phyloP scores from a whole-genome alignment of 2,888 invertebrate genomes.

The Doris montereyensis region DNA sequence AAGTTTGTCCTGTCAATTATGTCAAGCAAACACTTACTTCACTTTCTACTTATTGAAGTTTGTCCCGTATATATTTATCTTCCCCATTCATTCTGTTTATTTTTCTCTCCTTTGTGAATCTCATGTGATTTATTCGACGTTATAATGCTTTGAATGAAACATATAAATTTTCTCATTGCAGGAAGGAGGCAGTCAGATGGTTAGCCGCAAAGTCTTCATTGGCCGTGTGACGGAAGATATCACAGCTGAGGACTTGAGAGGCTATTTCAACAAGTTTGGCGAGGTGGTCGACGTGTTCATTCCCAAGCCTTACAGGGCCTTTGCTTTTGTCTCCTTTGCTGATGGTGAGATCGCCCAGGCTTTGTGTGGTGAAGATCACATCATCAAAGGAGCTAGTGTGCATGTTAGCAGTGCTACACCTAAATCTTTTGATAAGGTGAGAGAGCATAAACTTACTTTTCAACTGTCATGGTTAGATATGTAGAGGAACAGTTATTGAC shows the following conservation, averaged over 20 bases:
- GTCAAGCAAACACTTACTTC: no score
- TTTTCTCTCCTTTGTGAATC: no score
- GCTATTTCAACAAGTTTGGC: conserved; percentile 88
- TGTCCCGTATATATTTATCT: no score
- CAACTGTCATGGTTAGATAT: no score
- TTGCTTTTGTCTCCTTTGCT: conserved; percentile 90
- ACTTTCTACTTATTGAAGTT: no score
- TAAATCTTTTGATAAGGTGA: conserved; percentile 61
- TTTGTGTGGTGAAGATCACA: conserved; percentile 93
- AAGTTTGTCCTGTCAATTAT: no score
- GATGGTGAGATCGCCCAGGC: conserved; percentile 92
- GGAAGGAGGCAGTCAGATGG: conserved; percentile 65
- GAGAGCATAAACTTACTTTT: no score
- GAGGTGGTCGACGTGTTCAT: conserved; percentile 97
- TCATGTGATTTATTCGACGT: no score
- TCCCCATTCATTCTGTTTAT: no score
- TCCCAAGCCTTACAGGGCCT: conserved; percentile 86
- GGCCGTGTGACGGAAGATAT: conserved; percentile 95
- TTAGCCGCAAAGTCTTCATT: conserved; percentile 88
- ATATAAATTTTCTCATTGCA: no score
- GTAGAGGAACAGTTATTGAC: no score
- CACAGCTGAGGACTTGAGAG: conserved; percentile 88
- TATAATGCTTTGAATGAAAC: no score
- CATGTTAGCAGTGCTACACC: conserved; percentile 76
- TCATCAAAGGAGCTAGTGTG: conserved; percentile 85